phyloP scores from a whole-genome alignment of 2,113 vertebrate species.

The Dasypus novemcinctus region DNA sequence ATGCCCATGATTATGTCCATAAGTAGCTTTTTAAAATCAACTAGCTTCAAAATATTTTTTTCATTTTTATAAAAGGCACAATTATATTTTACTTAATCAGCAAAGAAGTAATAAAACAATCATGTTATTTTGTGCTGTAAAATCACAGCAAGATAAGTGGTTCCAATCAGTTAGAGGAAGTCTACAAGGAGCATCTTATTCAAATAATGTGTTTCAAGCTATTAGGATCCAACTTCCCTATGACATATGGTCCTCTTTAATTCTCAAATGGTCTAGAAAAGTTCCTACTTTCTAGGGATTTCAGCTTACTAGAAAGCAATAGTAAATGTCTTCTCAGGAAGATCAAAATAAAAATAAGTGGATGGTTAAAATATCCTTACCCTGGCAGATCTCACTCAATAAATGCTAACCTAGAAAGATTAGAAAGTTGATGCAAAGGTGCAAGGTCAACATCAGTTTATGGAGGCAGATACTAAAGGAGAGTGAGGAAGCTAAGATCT shows the following conservation, averaged over 20 bases:
- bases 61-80: background rate
- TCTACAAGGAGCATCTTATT: background rate
- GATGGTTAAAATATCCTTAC: rapidly evolving
- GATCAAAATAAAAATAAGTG: background rate
- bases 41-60: background rate
- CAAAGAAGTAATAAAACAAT: slow-evolving; percentile 50
- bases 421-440: background rate
- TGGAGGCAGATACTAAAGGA: rapidly evolving
- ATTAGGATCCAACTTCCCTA: background rate
- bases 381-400: rapidly evolving
- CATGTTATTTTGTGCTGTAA: slow-evolving; percentile 30
- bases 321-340: background rate
- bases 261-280: background rate
- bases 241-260: background rate
- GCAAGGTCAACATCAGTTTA: rapidly evolving
- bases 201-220: background rate
- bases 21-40: slow-evolving; percentile 51
- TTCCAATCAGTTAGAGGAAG: background rate
- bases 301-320: background rate
- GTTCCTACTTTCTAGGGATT: rapidly evolving
- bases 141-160: slow-evolving; percentile 24
- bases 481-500: rapidly evolving
- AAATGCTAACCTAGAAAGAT: rapidly evolving
- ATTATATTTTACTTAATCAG: slow-evolving; percentile 62
- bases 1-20: background rate